Evolutionary conservation across 2,797 vertebrate species (phyloP).

Genomic region (Sebastes miniatus): DNA sequence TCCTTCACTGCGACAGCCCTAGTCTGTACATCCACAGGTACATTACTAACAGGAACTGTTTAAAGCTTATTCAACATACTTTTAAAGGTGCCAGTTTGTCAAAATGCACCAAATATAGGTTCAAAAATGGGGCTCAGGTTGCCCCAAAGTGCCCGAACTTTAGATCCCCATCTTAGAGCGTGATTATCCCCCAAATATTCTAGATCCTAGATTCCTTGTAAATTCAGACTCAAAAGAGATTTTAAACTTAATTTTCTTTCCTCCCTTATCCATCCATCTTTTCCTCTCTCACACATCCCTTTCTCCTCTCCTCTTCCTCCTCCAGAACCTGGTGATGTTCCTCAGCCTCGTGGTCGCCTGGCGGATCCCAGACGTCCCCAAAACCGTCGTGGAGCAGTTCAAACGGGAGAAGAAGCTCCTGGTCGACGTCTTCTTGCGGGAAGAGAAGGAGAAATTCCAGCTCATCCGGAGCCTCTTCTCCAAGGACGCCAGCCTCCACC

Average conservation of each 20-base stretch:
- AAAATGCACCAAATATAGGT: not conserved
- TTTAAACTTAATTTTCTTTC: not conserved
- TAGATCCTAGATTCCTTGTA: not conserved
- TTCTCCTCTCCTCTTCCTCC: not conserved
- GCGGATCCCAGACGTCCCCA: conserved; percentile 96
- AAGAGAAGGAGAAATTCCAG: conserved; percentile 93
- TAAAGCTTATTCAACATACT: not conserved
- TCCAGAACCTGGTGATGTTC: conserved; percentile 97
- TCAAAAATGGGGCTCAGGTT: not conserved
- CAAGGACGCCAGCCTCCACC: conserved; percentile 66
- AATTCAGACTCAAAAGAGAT: not conserved
- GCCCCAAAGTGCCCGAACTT: rapidly evolving
- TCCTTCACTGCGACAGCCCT: too few relatives aligned
- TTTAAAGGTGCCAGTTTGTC: not conserved
- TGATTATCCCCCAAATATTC: too few relatives aligned
- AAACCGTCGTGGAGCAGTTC: conserved; percentile 93
- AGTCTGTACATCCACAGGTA: not conserved
- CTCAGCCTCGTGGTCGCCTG: conserved; percentile 94
- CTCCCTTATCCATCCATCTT: not conserved
- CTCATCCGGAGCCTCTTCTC: conserved; percentile 87
- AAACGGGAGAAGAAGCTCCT: conserved; percentile 93
- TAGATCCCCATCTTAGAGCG: not conserved
- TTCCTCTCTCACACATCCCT: not conserved
- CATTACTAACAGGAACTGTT: not conserved
- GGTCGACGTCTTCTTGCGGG: conserved; percentile 92